Evolutionary conservation across 1,140 invertebrate species (phyloP).

Genomic region (Brachionus sp.): DNA sequence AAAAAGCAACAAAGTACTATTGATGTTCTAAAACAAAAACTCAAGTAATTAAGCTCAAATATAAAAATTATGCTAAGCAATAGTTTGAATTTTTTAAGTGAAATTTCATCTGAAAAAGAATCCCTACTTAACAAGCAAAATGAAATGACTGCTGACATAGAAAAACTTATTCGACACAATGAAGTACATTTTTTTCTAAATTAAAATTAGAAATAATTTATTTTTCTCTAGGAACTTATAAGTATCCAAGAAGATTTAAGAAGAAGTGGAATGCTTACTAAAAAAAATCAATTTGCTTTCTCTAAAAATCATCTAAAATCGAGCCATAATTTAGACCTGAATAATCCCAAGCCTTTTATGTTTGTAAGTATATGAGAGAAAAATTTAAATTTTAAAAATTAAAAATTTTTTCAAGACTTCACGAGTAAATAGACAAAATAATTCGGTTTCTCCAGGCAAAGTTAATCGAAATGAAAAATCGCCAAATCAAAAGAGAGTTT

Average conservation of each 20-base stretch:
- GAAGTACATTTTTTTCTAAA: constrained; percentile 50
- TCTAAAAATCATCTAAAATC: background rate
- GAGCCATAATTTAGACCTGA: background rate
- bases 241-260: constrained; percentile 17
- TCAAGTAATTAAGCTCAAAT: constrained; percentile 47
- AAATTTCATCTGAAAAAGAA: constrained; percentile 52
- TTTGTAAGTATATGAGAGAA: constrained; percentile 14
- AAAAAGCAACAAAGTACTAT: constrained; percentile 53
- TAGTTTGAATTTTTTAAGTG: constrained; percentile 47
- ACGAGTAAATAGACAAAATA: background rate
- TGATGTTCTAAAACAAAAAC: constrained; percentile 50
- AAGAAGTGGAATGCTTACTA: background rate
- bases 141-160: constrained; percentile 57
- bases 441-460: background rate
- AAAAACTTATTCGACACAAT: constrained; percentile 55
- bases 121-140: constrained; percentile 53
- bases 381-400: background rate
- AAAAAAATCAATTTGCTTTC: background rate
- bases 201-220: background rate
- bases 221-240: background rate
- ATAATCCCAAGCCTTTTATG: constrained; percentile 25
- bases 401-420: constrained; percentile 9
- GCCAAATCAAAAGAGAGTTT: constrained; percentile 16
- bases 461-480: background rate
- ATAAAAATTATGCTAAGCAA: background rate